Conservation (phyloP, 37 sponge, comb jelly and placozoan species). For the Axinella damicornis region DNA sequence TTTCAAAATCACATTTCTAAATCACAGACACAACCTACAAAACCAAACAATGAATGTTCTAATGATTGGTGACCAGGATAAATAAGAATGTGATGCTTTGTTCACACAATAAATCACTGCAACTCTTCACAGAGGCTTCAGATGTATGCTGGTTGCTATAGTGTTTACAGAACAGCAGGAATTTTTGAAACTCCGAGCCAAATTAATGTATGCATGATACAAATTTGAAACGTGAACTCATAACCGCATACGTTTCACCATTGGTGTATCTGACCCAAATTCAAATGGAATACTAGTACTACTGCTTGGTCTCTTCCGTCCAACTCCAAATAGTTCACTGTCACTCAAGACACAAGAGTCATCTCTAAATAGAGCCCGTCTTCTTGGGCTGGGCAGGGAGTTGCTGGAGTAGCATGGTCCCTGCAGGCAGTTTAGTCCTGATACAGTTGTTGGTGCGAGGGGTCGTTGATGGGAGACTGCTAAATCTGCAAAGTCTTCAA, state of each 20-base stretch:
- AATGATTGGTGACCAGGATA: too few relatives aligned
- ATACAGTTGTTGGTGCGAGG: neutral
- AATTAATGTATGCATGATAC: too few relatives aligned
- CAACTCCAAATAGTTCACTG: neutral
- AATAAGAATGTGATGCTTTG: too few relatives aligned
- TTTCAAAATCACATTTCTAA: too few relatives aligned
- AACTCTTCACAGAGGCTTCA: too few relatives aligned
- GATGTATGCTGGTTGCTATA: neutral
- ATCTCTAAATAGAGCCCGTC: slow-evolving; percentile 57
- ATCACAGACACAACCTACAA: too few relatives aligned
- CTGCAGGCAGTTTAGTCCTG: slow-evolving; percentile 9
- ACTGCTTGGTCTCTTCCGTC: slow-evolving; percentile 34
- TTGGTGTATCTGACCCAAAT: slow-evolving; percentile 29
- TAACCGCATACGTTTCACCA: slow-evolving; percentile 55
- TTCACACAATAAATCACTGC: too few relatives aligned
- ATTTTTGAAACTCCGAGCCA: too few relatives aligned
- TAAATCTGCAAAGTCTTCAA: slow-evolving; percentile 7
- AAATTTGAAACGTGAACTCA: slow-evolving; percentile 17
- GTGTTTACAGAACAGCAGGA: too few relatives aligned
- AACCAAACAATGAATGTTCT: too few relatives aligned
- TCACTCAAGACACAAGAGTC: slow-evolving; percentile 15
- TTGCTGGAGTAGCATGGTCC: slow-evolving; percentile 15
- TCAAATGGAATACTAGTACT: slow-evolving; percentile 21
- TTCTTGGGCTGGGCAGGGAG: slow-evolving; percentile 23
- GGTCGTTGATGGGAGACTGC: neutral